Evolutionary conservation across 2,113 vertebrate genomes (phyloP).

Genomic region (Bubo blakistoni): DNA sequence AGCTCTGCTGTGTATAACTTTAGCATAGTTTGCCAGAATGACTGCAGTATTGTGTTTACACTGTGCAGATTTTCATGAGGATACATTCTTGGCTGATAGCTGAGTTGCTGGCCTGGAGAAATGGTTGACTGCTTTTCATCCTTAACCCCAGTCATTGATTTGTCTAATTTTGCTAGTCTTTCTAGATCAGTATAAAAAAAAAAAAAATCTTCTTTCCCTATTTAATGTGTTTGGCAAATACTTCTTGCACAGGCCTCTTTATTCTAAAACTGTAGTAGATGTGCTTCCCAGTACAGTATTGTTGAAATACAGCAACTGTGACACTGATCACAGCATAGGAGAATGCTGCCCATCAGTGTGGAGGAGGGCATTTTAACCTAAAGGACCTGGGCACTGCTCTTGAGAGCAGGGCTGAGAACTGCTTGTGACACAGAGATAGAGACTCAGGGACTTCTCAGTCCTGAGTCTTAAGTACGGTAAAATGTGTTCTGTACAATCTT

Average conservation of each 20-base stretch:
- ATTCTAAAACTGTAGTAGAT: background rate
- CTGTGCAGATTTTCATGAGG: background rate
- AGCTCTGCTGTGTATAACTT: background rate
- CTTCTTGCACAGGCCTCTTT: background rate
- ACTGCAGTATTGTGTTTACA: background rate
- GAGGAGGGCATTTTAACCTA: background rate
- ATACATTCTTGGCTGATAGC: conserved; percentile 15
- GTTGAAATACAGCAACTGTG: conserved; percentile 24
- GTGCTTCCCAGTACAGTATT: background rate
- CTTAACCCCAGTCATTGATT: background rate
- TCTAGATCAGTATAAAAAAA: background rate
- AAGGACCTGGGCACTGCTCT: background rate
- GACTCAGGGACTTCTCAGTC: background rate
- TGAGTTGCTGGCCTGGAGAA: background rate
- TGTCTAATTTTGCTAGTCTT: background rate
- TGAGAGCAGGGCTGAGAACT: background rate
- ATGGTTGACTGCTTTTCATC: background rate
- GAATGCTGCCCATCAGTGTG: background rate
- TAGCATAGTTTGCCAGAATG: background rate
- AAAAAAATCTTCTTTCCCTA: background rate
- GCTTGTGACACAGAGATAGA: background rate
- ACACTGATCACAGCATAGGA: background rate
- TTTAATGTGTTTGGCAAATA: conserved; percentile 2
- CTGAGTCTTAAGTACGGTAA: background rate
- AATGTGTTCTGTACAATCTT: background rate